Evolutionary conservation across 2,888 invertebrate species (phyloP), one percentile per base, ranked within the genome.

Genomic region (Strigamia crassipes): DNA sequence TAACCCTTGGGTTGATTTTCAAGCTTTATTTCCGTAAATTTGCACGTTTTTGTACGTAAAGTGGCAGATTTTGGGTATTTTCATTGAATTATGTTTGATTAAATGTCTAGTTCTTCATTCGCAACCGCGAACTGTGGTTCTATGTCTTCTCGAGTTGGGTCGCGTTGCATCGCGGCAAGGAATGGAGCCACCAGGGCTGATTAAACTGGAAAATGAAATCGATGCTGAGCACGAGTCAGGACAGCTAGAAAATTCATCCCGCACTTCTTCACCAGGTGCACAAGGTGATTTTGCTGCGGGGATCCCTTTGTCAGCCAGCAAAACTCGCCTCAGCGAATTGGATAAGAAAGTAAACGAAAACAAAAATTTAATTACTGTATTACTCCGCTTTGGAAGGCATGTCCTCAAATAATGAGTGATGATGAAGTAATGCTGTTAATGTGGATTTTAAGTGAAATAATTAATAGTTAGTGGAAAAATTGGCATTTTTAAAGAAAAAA

Each of bases 81-180:
- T 27, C 78, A 18, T 73, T 10, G 12, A n/a, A n/a, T n/a, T n/a
- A n/a, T n/a, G n/a, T n/a, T n/a, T n/a, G n/a, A n/a, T n/a, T n/a
- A n/a, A n/a, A n/a, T n/a, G n/a, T n/a, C n/a, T 77, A 78, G 95
- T 96, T 82, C 89, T 94, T 42, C 95, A 95, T 87, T 93, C 93
- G 85, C 93, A 94, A 86, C 94, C 94, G 31, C 91, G 95, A 0
- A 94, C 94, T 86, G 95, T 96, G 80, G 92, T 96, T 84, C 90
- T 95, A 77, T 96, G 95, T 87, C 90, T 96, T 73, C 89, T 96
- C 89, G 96, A 96, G 87, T 92, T 96, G 84, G 94, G 95, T 0
- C 91, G 96, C 82, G 89, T 95, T 82, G 95, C 94, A 5, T 92
- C 93, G 78, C 83, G 84, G 46, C 91, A 91, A 86, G 92, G 92